A percentile compares a stretch with the other conserved stretches of the same genome.
Evolutionary conservation across 2,888 invertebrate species (phyloP).

Genomic region (Byasa hedistus): DNA sequence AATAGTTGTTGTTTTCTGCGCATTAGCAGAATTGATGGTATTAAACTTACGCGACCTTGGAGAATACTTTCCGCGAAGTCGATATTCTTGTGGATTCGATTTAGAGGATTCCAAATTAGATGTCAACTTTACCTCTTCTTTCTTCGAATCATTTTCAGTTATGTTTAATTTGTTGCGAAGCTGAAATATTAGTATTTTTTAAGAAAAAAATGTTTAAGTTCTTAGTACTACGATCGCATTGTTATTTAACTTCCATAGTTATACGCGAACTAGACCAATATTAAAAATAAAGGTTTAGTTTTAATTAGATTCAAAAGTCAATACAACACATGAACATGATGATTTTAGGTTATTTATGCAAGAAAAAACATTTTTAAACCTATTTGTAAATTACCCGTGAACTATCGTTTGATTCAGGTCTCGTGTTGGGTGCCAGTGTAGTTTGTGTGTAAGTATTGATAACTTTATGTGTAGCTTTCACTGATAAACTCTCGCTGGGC

Average conservation of each 20-base stretch:
- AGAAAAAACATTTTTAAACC: neutral
- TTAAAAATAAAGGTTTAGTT: neutral
- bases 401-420: constrained; percentile 60
- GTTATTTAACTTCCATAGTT: neutral
- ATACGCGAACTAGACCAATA: neutral
- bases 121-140: constrained; percentile 36
- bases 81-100: constrained; percentile 49
- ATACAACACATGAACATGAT: neutral
- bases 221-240: neutral
- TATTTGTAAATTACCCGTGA: constrained; percentile 59
- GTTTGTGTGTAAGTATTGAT: constrained; percentile 66
- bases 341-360: neutral
- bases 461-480: constrained; percentile 76
- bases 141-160: constrained; percentile 41
- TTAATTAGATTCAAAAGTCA: neutral
- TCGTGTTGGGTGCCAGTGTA: constrained; percentile 62
- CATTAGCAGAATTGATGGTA: constrained; percentile 44
- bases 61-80: constrained; percentile 54
- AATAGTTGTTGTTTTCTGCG: constrained; percentile 37
- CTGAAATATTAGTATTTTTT: constrained; percentile 47
- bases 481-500: constrained; percentile 70
- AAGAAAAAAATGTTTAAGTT: neutral
- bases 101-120: constrained; percentile 43
- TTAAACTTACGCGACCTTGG: constrained; percentile 55
- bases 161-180: constrained; percentile 54